These are phyloP conservation scores for Odontamblyopus lacepedii DNA, from an alignment of 2,797 vertebrate genomes.

Conservation along the genomic window DNA sequence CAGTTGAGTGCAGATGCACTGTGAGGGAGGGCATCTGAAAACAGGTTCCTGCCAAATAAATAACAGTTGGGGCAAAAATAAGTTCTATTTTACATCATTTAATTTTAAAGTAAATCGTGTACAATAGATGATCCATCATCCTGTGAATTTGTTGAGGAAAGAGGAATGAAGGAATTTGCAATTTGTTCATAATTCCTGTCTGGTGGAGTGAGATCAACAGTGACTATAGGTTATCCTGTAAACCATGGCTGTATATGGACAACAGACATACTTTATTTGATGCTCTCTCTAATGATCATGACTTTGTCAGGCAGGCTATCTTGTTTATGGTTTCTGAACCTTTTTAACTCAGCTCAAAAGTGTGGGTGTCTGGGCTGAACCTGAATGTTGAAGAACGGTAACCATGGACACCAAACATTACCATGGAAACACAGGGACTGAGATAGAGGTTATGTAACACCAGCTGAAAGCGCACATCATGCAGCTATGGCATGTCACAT, in stretches of 20 bases:
- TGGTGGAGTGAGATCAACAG: too few species aligned
- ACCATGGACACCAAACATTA: conserved; percentile 74
- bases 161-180: too few species aligned
- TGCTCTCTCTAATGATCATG: neutral
- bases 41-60: neutral
- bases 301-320: neutral
- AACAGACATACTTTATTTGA: too few species aligned
- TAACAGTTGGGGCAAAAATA: neutral
- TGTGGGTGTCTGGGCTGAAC: conserved; percentile 37
- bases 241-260: too few species aligned
- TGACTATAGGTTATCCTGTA: too few species aligned
- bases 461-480: conserved; percentile 50
- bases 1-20: conserved; percentile 17
- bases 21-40: conserved; percentile 26
- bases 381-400: conserved; percentile 45
- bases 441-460: conserved; percentile 66
- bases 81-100: neutral
- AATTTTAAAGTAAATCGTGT: neutral
- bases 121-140: too few species aligned
- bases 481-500: conserved; percentile 26
- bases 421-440: conserved; percentile 72
- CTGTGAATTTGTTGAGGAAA: neutral
- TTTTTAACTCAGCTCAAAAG: conserved; percentile 36
- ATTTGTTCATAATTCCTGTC: too few species aligned
- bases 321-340: conserved; percentile 11